Evolutionary conservation across 2,888 invertebrate species (phyloP).

Genomic region (Linnaemya tessellans): DNA sequence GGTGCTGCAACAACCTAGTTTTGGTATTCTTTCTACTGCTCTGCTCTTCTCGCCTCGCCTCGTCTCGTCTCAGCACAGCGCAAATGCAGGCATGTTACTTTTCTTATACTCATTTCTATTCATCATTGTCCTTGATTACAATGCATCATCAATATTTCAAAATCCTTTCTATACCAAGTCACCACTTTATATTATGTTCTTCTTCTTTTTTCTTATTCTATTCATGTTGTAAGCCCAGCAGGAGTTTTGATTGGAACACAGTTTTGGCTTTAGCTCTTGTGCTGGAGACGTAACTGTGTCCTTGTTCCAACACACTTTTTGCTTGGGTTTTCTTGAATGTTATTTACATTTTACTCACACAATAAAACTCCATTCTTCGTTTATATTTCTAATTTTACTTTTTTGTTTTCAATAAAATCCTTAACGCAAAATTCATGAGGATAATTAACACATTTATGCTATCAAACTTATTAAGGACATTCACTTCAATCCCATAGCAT

Average conservation of each 20-base stretch:
- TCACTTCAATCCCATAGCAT: not conserved
- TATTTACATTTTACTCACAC: slow-evolving; percentile 9
- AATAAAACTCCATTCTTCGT: slow-evolving; percentile 51
- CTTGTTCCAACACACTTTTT: slow-evolving; percentile 20
- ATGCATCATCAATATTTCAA: slow-evolving; percentile 70
- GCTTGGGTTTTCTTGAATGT: not conserved
- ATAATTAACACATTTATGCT: slow-evolving; percentile 3
- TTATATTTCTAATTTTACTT: slow-evolving; percentile 2
- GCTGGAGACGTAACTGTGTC: slow-evolving; percentile 10
- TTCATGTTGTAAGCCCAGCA: slow-evolving; percentile 61
- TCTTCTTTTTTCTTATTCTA: not conserved
- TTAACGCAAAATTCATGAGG: not conserved
- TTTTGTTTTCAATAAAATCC: slow-evolving; percentile 35
- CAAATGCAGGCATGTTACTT: slow-evolving; percentile 30
- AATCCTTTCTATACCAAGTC: slow-evolving; percentile 61
- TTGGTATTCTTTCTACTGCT: slow-evolving; percentile 31
- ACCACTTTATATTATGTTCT: slow-evolving; percentile 47
- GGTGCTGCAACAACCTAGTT: slow-evolving; percentile 67
- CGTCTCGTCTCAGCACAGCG: slow-evolving; percentile 4
- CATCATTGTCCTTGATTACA: slow-evolving; percentile 69
- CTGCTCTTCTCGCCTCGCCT: not conserved
- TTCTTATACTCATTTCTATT: slow-evolving; percentile 57
- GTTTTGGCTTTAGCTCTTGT: slow-evolving; percentile 59
- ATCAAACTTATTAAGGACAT: slow-evolving; percentile 11
- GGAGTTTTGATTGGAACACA: slow-evolving; percentile 68